Conservation (phyloP, 2,888 invertebrate species). For the Polydrusus tereticollis region DNA sequence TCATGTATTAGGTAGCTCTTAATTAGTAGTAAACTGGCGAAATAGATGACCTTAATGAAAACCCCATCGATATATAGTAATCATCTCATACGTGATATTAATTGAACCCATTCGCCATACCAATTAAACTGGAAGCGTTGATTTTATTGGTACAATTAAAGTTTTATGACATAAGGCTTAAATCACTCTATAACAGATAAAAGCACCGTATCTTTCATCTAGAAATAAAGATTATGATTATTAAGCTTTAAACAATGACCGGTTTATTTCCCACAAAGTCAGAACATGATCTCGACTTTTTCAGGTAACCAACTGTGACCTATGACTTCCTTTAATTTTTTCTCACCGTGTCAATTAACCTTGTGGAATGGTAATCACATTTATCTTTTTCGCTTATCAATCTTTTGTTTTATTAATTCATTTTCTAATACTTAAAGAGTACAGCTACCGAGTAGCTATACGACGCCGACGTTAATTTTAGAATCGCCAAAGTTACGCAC, state of each 20-base stretch:
- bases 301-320: constrained; percentile 15
- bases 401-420: not conserved
- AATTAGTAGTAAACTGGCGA: no score
- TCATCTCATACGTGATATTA: constrained; percentile 1
- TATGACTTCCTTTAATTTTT: constrained; percentile 15
- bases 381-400: constrained; percentile 7
- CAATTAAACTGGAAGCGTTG: constrained; percentile 14
- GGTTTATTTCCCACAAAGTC: constrained; percentile 2
- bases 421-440: not conserved
- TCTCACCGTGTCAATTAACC: constrained; percentile 21
- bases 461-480: no score
- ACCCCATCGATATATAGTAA: not conserved
- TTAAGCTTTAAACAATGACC: constrained; percentile 19
- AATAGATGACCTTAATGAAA: no score
- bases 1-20: no score
- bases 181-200: constrained; percentile 17
- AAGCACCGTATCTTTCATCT: constrained; percentile 10
- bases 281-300: not conserved
- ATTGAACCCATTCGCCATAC: constrained; percentile 11
- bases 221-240: constrained; percentile 10
- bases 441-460: no score
- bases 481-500: no score
- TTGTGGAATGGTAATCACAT: not conserved
- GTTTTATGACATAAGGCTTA: constrained; percentile 13
- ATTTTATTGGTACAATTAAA: constrained; percentile 16